Conservation (phyloP, 2,888 invertebrate species). For the Pheosia gnoma region DNA sequence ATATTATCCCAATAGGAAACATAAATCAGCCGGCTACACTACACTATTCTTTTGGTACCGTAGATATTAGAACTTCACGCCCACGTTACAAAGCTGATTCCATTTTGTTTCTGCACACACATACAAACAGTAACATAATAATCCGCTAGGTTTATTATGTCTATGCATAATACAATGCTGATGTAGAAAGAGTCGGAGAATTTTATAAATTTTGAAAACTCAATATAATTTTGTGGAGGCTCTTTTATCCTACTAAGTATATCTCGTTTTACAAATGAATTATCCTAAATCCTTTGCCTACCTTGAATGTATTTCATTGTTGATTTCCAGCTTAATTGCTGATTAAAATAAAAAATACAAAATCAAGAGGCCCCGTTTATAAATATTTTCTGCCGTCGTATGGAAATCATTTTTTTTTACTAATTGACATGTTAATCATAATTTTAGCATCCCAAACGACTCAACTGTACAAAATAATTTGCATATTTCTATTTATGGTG, state of each 20-base stretch:
- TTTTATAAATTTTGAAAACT: no score
- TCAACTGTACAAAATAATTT: conserved; percentile 37
- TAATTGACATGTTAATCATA: conserved; percentile 26
- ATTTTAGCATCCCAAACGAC: conserved; percentile 16
- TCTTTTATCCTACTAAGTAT: no score
- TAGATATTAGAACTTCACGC: neutral
- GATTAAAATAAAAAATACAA: no score
- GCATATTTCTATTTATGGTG: conserved; percentile 45
- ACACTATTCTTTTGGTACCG: neutral
- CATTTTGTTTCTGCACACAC: neutral
- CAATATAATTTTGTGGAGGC: no score
- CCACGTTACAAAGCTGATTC: neutral
- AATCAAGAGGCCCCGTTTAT: neutral
- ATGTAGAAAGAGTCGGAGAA: neutral
- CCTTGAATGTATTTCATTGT: no score
- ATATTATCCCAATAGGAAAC: conserved; percentile 1
- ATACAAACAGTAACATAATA: neutral
- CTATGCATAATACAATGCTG: neutral
- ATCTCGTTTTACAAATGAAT: no score
- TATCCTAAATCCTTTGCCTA: no score
- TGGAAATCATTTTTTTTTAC: conserved; percentile 13
- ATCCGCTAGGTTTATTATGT: no score
- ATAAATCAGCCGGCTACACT: neutral
- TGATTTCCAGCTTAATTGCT: no score
- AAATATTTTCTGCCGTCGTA: neutral